Evolutionary conservation across 2,888 invertebrate genomes (phyloP).

Genomic region (Drosophila heteroneura): DNA sequence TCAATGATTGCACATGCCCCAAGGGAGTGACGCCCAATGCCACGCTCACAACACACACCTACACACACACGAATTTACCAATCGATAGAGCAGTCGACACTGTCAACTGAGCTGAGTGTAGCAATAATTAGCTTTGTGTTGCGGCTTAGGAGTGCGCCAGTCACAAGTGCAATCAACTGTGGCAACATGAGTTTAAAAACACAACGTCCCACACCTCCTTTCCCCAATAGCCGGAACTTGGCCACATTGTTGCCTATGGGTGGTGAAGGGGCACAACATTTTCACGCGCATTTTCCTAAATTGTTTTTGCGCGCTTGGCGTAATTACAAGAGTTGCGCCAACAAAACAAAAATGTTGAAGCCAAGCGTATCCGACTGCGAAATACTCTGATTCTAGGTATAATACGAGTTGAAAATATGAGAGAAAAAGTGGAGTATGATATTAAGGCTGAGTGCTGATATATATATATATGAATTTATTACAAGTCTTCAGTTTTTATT

Average conservation of each 20-base stretch:
- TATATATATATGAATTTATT: background rate
- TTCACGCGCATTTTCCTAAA: constrained; percentile 53
- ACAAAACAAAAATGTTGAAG: background rate
- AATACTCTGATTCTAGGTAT: background rate
- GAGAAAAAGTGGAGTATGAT: background rate
- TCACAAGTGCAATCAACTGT: constrained; percentile 30
- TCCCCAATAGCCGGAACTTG: background rate
- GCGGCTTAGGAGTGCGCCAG: background rate
- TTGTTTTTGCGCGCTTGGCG: constrained; percentile 40
- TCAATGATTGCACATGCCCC: constrained; percentile 31
- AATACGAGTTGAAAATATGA: background rate
- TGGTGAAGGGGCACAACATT: constrained; percentile 4
- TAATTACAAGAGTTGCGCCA: constrained; percentile 40
- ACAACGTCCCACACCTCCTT: background rate
- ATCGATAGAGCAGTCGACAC: constrained; percentile 40
- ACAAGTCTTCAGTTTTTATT: background rate
- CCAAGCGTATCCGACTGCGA: background rate
- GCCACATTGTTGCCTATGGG: constrained; percentile 20
- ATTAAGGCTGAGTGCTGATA: background rate
- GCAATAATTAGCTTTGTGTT: constrained; percentile 45
- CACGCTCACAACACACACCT: constrained; percentile 1
- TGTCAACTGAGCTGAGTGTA: constrained; percentile 36
- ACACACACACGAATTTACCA: constrained; percentile 20
- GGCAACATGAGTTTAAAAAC: constrained; percentile 31
- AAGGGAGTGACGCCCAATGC: constrained; percentile 32